These are phyloP conservation scores for Anniella stebbinsi DNA, from an alignment of 2,797 vertebrate species.

Conservation along the genomic window DNA sequence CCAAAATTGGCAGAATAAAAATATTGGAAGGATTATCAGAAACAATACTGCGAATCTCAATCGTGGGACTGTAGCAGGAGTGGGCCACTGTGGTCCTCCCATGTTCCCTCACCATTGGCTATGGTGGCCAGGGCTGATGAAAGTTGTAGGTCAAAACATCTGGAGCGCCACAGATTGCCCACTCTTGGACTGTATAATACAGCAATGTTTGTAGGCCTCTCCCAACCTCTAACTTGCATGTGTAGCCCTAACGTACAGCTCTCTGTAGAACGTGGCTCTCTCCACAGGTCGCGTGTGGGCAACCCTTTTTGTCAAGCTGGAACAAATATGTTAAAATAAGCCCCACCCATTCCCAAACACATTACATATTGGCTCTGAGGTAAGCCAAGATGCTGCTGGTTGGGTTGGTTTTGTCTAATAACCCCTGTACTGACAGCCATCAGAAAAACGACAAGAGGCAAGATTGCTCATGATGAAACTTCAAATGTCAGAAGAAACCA, in stretches of 20 bases:
- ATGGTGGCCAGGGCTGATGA: no score
- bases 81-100: no score
- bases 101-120: no score
- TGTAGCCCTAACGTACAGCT: neutral
- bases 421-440: neutral
- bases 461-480: neutral
- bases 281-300: neutral
- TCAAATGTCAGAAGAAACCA: neutral
- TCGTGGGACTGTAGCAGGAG: no score
- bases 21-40: neutral
- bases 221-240: neutral
- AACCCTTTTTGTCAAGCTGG: neutral
- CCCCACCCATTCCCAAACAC: neutral
- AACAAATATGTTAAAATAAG: neutral
- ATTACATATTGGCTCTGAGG: neutral
- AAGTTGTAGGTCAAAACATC: no score
- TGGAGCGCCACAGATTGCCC: no score
- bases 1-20: neutral
- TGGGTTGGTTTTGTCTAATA: slow-evolving; percentile 5
- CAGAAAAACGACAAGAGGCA: neutral
- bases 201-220: neutral
- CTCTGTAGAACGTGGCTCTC: neutral
- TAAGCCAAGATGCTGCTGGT: neutral
- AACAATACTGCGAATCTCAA: neutral
- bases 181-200: no score